Evolutionary conservation across 2,888 invertebrate genomes (phyloP).

Genomic region (Tortrix viridana): DNA sequence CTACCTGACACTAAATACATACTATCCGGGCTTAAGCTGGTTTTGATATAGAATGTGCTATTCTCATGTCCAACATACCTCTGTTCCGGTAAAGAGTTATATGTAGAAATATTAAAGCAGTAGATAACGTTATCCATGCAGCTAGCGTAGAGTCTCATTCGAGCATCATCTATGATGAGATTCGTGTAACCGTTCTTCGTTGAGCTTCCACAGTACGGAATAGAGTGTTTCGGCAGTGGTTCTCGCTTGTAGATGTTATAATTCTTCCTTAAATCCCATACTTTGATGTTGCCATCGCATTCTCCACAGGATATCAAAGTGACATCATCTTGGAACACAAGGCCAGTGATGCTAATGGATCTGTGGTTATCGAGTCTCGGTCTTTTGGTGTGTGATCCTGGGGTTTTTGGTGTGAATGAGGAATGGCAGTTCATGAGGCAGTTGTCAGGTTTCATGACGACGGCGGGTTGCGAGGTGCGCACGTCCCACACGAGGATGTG

Average conservation of each 20-base stretch:
- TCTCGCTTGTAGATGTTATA: conserved; percentile 88
- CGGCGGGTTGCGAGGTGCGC: conserved; percentile 63
- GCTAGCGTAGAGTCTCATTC: conserved; percentile 90
- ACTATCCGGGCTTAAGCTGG: conserved; percentile 91
- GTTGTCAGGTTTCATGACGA: conserved; percentile 87
- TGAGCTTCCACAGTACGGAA: conserved; percentile 90
- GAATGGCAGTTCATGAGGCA: conserved; percentile 88
- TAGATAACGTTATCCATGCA: conserved; percentile 95
- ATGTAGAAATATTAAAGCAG: conserved; percentile 91
- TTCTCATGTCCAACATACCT: conserved; percentile 90
- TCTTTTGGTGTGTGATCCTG: conserved; percentile 78
- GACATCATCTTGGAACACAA: conserved; percentile 91
- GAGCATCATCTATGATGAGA: conserved; percentile 88
- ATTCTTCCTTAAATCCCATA: conserved; percentile 94
- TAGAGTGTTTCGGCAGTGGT: conserved; percentile 88
- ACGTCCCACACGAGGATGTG: conserved; percentile 66
- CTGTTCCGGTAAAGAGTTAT: conserved; percentile 86
- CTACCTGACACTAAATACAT: conserved; percentile 94
- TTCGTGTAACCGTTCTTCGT: conserved; percentile 90
- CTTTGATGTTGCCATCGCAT: conserved; percentile 93
- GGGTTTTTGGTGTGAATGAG: conserved; percentile 73
- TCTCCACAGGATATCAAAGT: conserved; percentile 94
- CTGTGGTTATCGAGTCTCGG: conserved; percentile 78
- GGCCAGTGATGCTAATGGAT: conserved; percentile 91
- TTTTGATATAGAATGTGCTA: conserved; percentile 93